phyloP scores from a whole-genome alignment of 2,797 vertebrate species.

The Pseudochirops cupreus region DNA sequence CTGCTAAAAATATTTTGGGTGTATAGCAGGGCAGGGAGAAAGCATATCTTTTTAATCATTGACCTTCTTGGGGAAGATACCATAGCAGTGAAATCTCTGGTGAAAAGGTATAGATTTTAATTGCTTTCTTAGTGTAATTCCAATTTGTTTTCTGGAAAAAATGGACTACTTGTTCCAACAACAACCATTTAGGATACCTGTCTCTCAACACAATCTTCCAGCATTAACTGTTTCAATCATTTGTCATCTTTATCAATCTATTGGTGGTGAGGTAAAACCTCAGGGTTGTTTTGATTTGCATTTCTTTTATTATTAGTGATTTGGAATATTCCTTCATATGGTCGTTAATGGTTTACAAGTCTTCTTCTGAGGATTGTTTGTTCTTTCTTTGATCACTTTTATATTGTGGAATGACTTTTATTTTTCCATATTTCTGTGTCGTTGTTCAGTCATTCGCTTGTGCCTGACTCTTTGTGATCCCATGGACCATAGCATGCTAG shows the following conservation, averaged over 20 bases:
- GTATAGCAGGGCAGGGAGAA: too few relatives aligned
- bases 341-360: not conserved
- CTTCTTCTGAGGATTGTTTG: not conserved
- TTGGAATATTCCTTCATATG: not conserved
- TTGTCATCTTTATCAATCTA: not conserved
- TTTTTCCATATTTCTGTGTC: not conserved
- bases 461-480: not conserved
- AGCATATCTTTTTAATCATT: not conserved
- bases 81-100: not conserved
- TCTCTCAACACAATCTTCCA: not conserved
- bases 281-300: not conserved
- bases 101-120: not conserved
- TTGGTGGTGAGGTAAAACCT: not conserved
- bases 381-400: not conserved
- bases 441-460: not conserved
- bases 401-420: not conserved
- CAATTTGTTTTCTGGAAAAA: not conserved
- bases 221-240: not conserved
- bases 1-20: not conserved
- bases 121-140: not conserved
- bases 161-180: not conserved
- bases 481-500: not conserved
- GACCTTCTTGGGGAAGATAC: not conserved
- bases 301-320: not conserved
- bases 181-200: not conserved